phyloP scores from a whole-genome alignment of 2,797 vertebrate species.

The Cossypha heuglini region DNA sequence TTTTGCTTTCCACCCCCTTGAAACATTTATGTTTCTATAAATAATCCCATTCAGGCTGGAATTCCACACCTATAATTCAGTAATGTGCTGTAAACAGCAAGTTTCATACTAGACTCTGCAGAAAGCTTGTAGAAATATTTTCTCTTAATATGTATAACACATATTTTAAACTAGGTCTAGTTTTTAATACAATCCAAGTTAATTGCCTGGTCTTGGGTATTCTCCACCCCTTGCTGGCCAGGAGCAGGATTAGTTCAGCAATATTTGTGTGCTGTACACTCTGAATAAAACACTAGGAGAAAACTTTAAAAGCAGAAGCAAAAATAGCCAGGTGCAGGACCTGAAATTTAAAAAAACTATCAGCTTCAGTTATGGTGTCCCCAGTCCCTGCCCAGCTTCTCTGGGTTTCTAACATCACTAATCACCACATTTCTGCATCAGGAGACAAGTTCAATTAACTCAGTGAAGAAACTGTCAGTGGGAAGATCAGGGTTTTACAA shows the following conservation, averaged over 20 bases:
- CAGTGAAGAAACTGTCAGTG: background rate
- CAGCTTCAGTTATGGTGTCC: background rate
- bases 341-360: background rate
- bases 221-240: background rate
- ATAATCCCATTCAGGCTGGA: background rate
- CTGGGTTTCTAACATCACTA: background rate
- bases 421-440: background rate
- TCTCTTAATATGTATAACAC: background rate
- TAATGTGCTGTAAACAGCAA: background rate
- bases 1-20: background rate
- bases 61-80: conserved; percentile 1
- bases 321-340: rapidly evolving
- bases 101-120: background rate
- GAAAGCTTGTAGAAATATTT: background rate
- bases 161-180: background rate
- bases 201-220: background rate
- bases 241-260: background rate
- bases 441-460: background rate
- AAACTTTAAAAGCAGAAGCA: background rate
- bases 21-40: background rate
- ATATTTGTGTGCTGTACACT: background rate
- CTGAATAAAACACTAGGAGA: background rate
- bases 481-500: background rate
- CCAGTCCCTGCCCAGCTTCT: background rate
- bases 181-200: background rate